Base-by-base conservation (phyloP, 2,888 invertebrate species). In the Ellobium chinense region DNA sequence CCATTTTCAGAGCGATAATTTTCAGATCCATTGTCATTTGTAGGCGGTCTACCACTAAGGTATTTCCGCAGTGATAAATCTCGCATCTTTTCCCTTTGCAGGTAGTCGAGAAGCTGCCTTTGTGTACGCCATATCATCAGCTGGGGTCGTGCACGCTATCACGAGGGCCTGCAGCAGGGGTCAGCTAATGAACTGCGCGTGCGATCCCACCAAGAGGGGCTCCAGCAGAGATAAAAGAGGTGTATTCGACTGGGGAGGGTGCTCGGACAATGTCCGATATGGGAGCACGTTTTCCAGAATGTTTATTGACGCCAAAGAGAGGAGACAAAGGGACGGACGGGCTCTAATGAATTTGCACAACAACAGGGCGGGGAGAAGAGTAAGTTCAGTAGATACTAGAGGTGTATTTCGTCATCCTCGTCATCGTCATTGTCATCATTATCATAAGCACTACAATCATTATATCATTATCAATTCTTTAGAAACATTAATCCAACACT, bases 301-400 rank as follows among this genome's bases (percentile, higher is more conserved):
- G 89, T 99, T 99, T 92, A 96, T 99, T 83, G 99, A 99, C 93
- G 96, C 98, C 81, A 95, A 97, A 82, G 99, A 99, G 92, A 92
- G 94, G 65, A 88, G 86, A 81, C 88, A 88, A 24, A 85, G 90
- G 74, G 92, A 92, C 84, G 98, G 97, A 1, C 94, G 97, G 46
- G 96, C 96, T 87, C 94, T 98, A 84, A 99, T 99, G 98, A 99
- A 99, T 90, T 94, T 99, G 74, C 98, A 99, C 93, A 99, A 99
- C 94, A 99, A 99, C 93, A 98, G 99, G 93, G 99, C 98, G 66
- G 99, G 99, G 9, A 94, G 99, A 91, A 95, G 98, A 95, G 98
- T 98, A 94, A 94, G 80, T 39, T 9, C 12, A 46, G 27, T 21
- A 18, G 46, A 18, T n/a, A n/a, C n/a, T n/a, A n/a, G n/a, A n/a